Percentiles rank a stretch among this genome's conserved stretches.
Conservation (phyloP, 2,797 vertebrate species). For the Leptodactylus fallax region DNA sequence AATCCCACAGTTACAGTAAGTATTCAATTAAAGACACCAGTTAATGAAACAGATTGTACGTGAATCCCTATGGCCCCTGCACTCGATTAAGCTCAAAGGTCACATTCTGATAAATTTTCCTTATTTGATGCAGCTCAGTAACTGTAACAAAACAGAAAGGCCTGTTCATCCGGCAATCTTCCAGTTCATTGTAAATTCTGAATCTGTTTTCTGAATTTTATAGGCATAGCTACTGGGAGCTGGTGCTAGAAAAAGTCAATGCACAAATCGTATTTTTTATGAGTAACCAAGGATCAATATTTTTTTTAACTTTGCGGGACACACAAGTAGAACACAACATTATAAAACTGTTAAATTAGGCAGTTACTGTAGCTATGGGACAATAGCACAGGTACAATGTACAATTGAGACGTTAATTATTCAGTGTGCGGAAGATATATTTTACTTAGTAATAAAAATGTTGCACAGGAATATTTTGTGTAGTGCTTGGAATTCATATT, state of each 20-base stretch:
- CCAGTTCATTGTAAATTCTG: slow-evolving; percentile 47
- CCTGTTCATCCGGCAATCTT: slow-evolving; percentile 8
- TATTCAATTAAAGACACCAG: slow-evolving; percentile 49
- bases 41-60: slow-evolving; percentile 53
- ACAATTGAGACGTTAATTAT: slow-evolving; percentile 43
- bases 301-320: slow-evolving; percentile 50
- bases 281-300: slow-evolving; percentile 55
- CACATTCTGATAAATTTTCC: slow-evolving; percentile 51
- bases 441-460: slow-evolving; percentile 37
- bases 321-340: slow-evolving; percentile 43
- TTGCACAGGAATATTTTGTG: slow-evolving; percentile 14
- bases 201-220: slow-evolving; percentile 41
- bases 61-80: slow-evolving; percentile 29
- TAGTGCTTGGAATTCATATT: background rate
- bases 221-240: slow-evolving; percentile 32
- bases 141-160: slow-evolving; percentile 43
- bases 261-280: slow-evolving; percentile 50
- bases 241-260: slow-evolving; percentile 49
- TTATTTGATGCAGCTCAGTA: slow-evolving; percentile 54
- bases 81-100: slow-evolving; percentile 54
- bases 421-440: slow-evolving; percentile 6
- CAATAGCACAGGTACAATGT: slow-evolving; percentile 19
- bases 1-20: background rate
- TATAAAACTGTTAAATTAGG: slow-evolving; percentile 54
- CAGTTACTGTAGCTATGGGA: slow-evolving; percentile 48